Base-by-base conservation (phyloP, 2,113 vertebrate genomes). In the Caloenas nicobarica region DNA sequence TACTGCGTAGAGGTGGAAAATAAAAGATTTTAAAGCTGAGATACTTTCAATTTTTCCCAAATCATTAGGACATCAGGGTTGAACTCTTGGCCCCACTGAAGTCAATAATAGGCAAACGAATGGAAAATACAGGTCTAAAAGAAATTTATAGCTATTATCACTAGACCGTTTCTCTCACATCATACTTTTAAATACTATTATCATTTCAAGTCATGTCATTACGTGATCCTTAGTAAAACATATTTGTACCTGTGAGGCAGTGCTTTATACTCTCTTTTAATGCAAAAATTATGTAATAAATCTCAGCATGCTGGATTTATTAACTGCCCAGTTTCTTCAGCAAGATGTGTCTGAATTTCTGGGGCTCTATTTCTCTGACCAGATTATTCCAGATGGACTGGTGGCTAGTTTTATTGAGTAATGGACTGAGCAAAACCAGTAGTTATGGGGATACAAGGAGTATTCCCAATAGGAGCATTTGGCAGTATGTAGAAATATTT, bases 371-470 rank as follows among this genome's bases (percentile, higher is more conserved):
- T 92, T 89, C 54, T 92, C 70, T 25, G 81, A 72, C 86, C 86
- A 87, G 91, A 89, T 66, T 65, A 76, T 69, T 95, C 86, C 93
- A 95, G 86, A 81, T 96, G 94, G 81, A 65, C 69, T 48, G 57
- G 53, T 85, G 91, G 70, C 61, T 84, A 92, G 89, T 89, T 95
- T 91, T 91, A 95, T 85, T 87, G 89, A 94, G 44, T 79, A 95
- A 91, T 72, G 62, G 86, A 78, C 87, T 85, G 84, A 95, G 93
- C 93, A 95, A 95, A 97, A 92, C 89, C 84, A 81, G 94, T 95
- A 97, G 96, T 95, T 93, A 89, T 50, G 73, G 84, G 57, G 80
- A 96, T 94, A 91, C 70, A 81, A 50, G 17, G 42, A 81, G 33
- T 57, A 89, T 87, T 80, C 94, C 93, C 94, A 56, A 76, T 65